Evolutionary conservation across 2,113 vertebrate genomes (phyloP).

Genomic region (Calonectris borealis): DNA sequence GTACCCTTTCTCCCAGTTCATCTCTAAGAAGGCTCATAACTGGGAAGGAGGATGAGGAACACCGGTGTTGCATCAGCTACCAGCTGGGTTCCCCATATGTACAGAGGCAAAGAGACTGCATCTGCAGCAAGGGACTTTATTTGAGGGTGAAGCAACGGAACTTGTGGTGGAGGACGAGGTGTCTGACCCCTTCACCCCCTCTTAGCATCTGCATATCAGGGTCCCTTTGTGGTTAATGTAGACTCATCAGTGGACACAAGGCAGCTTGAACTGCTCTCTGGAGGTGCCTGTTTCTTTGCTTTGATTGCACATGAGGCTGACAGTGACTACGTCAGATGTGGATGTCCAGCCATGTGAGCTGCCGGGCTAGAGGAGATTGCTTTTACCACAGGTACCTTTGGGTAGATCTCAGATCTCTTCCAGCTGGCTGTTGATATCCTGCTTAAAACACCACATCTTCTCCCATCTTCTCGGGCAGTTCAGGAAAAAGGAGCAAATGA

Average conservation of each 20-base stretch:
- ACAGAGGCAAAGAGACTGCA: too few relatives aligned
- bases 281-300: not conserved
- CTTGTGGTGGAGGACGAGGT: not conserved
- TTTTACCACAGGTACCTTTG: not conserved
- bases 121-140: not conserved
- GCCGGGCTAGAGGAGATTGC: not conserved
- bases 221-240: not conserved
- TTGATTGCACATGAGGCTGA: not conserved
- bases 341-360: not conserved
- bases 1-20: not conserved
- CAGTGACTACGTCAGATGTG: fast-evolving
- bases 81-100: not conserved
- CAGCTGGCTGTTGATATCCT: not conserved
- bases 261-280: not conserved
- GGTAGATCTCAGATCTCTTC: not conserved
- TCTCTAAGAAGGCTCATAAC: not conserved
- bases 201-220: not conserved
- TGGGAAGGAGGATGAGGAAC: not conserved
- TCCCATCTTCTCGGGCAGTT: not conserved
- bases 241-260: too few relatives aligned
- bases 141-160: not conserved
- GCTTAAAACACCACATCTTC: not conserved
- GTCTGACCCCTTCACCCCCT: too few relatives aligned
- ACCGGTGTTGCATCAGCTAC: not conserved
- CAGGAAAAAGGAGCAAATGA: not conserved